These are phyloP conservation scores for Selenia dentaria DNA, from an alignment of 2,888 invertebrate species.

Conservation along the genomic window DNA sequence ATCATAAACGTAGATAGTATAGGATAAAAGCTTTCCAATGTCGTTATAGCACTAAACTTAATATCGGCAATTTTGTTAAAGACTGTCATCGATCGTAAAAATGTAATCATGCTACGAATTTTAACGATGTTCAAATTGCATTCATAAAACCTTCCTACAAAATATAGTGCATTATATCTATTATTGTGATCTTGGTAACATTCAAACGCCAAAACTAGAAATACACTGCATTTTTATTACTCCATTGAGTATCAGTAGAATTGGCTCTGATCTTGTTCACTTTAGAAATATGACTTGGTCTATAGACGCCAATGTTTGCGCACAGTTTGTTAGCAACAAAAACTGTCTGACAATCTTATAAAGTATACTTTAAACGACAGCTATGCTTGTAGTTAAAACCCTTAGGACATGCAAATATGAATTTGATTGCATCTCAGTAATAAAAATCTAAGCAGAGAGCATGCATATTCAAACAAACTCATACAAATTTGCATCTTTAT, in stretches of 20 bases:
- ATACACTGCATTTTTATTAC: background rate
- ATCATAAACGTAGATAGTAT: constrained; percentile 26
- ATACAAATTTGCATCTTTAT: constrained; percentile 7
- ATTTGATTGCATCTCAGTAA: constrained; percentile 27
- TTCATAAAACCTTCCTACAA: constrained; percentile 7
- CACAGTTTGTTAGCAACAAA: constrained; percentile 18
- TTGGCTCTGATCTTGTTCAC: constrained; percentile 3
- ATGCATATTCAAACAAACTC: constrained; percentile 12
- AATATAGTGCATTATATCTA: too few species aligned
- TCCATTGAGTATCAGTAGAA: background rate
- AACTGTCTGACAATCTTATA: constrained; percentile 18
- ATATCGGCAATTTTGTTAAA: constrained; percentile 28
- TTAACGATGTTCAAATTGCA: constrained; percentile 28
- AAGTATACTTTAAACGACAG: constrained; percentile 23
- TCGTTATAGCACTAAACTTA: constrained; percentile 27
- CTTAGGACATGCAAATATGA: constrained; percentile 25
- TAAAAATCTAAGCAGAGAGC: constrained; percentile 19
- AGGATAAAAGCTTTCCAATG: constrained; percentile 29
- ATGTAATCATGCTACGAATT: constrained; percentile 28
- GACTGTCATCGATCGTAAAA: constrained; percentile 32
- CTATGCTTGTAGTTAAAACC: constrained; percentile 10
- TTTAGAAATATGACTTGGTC: constrained; percentile 12
- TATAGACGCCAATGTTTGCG: constrained; percentile 13
- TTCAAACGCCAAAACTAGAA: background rate
- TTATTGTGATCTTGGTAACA: too few species aligned